These are phyloP conservation scores for Pocillopora damicornis DNA, from an alignment of 64 coral and sea anemone genomes.

Conservation along the genomic window DNA sequence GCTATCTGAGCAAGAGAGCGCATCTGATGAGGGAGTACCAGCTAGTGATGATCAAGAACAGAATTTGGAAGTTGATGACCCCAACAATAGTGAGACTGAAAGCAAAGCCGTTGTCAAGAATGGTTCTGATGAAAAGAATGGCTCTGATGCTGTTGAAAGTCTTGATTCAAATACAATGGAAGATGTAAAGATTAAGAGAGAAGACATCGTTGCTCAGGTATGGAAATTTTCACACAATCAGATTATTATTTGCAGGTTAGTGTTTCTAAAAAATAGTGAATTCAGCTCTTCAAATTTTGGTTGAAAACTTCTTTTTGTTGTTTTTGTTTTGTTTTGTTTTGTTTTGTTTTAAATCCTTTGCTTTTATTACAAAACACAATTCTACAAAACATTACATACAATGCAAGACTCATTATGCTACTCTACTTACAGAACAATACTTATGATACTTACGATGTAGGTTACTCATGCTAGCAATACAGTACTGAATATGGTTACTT, in stretches of 20 bases:
- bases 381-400: too few relatives aligned
- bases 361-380: too few relatives aligned
- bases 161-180: not conserved
- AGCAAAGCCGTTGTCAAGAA: not conserved
- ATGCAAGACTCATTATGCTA: too few relatives aligned
- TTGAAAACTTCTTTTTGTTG: too few relatives aligned
- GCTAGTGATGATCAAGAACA: not conserved
- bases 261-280: too few relatives aligned
- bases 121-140: constrained; percentile 10
- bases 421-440: too few relatives aligned
- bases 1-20: not conserved
- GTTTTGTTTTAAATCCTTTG: too few relatives aligned
- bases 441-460: too few relatives aligned
- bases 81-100: not conserved
- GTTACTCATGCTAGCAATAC: too few relatives aligned
- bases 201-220: constrained; percentile 48
- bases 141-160: not conserved
- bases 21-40: not conserved
- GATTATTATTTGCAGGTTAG: not conserved
- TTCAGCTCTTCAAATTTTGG: too few relatives aligned
- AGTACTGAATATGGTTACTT: too few relatives aligned
- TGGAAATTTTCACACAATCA: not conserved
- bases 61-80: not conserved
- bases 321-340: too few relatives aligned
- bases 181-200: constrained; percentile 3